These are phyloP conservation scores for Daboia siamensis DNA, from an alignment of 2,113 vertebrate species.

Conservation along the genomic window DNA sequence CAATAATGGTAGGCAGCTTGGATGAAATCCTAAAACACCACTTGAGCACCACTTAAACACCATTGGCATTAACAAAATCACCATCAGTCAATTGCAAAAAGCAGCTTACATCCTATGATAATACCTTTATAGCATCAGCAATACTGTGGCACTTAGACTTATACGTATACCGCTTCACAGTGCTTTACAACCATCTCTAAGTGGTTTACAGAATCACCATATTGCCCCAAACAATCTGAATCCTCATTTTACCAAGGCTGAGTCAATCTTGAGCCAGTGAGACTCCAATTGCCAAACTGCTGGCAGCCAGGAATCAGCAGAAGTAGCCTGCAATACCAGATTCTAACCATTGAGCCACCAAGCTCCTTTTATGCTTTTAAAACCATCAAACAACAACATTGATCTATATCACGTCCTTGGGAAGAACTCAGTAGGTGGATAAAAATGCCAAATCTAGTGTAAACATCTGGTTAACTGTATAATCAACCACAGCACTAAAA, in stretches of 20 bases:
- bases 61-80: not conserved
- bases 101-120: not conserved
- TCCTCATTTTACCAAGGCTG: too few species aligned
- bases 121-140: not conserved
- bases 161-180: too few species aligned
- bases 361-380: not conserved
- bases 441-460: not conserved
- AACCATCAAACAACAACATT: not conserved
- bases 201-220: too few species aligned
- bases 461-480: not conserved
- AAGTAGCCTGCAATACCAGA: too few species aligned
- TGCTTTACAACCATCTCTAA: too few species aligned
- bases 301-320: too few species aligned
- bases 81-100: not conserved
- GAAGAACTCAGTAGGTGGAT: not conserved
- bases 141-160: too few species aligned
- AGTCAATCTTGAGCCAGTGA: too few species aligned
- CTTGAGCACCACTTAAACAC: not conserved
- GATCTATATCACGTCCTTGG: not conserved
- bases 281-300: too few species aligned
- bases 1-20: not conserved
- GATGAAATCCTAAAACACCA: not conserved
- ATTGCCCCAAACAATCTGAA: too few species aligned
- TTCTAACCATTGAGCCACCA: too few species aligned
- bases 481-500: not conserved